Conservation (phyloP, 2,888 invertebrate genomes). For the Drosophila meridionalis region DNA sequence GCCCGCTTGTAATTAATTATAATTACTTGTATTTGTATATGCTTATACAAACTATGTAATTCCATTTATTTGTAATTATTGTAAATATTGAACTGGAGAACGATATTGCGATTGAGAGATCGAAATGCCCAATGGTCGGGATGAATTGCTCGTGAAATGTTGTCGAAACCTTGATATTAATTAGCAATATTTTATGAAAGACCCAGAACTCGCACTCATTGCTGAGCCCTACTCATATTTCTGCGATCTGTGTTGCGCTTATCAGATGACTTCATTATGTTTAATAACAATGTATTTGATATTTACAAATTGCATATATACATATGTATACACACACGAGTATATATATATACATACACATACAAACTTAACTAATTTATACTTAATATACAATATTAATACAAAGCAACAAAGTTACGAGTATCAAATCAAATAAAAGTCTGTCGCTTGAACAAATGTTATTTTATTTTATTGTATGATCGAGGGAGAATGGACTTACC, state of each 20-base stretch:
- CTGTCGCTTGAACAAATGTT: constrained; percentile 62
- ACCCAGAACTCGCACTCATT: constrained; percentile 39
- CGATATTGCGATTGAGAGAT: constrained; percentile 15
- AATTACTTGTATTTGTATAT: constrained; percentile 42
- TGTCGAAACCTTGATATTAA: constrained; percentile 69
- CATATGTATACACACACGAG: constrained; percentile 38
- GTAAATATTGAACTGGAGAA: constrained; percentile 46
- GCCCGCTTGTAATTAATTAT: constrained; percentile 59
- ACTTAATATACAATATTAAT: constrained; percentile 64
- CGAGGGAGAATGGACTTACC: neutral
- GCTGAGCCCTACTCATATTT: constrained; percentile 23
- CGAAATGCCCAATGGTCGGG: constrained; percentile 19
- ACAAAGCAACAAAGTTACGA: constrained; percentile 59
- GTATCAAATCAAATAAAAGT: constrained; percentile 68
- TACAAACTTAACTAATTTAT: constrained; percentile 75
- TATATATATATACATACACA: constrained; percentile 30
- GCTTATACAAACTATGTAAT: constrained; percentile 39
- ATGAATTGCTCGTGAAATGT: constrained; percentile 37
- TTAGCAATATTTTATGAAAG: constrained; percentile 65
- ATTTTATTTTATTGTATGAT: neutral
- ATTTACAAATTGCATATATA: constrained; percentile 69
- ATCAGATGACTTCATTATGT: constrained; percentile 61
- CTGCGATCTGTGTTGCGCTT: constrained; percentile 67
- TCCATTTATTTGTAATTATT: constrained; percentile 58
- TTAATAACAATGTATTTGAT: constrained; percentile 69